These are phyloP conservation scores for Agonopterix heracliana DNA, from an alignment of 2,888 invertebrate species.

Conservation along the genomic window DNA sequence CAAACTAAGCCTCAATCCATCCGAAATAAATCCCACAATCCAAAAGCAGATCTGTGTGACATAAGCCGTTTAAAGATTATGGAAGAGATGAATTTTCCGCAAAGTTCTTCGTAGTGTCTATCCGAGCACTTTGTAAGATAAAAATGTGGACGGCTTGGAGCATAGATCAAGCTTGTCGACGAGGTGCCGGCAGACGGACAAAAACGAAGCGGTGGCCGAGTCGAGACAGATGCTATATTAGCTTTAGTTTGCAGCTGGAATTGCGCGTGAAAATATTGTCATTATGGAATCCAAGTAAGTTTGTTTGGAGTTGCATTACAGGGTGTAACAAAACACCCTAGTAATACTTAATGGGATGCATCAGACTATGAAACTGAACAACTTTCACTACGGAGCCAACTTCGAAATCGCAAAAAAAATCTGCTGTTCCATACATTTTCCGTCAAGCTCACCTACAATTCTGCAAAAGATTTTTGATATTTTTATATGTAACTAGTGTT, in stretches of 20 bases:
- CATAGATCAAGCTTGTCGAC: conserved; percentile 67
- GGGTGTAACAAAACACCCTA: too few relatives aligned
- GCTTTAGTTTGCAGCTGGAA: conserved; percentile 12
- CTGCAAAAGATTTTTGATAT: too few relatives aligned
- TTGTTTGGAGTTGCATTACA: too few relatives aligned
- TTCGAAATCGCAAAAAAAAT: too few relatives aligned
- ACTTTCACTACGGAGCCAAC: too few relatives aligned
- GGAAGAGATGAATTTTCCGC: conserved; percentile 63
- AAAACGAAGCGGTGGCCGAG: conserved; percentile 41
- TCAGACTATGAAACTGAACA: too few relatives aligned
- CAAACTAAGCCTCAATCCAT: accelerated
- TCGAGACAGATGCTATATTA: conserved; percentile 44
- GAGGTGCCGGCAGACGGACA: conserved; percentile 37
- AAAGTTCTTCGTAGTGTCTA: conserved; percentile 70
- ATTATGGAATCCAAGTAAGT: too few relatives aligned
- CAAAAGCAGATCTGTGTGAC: not conserved
- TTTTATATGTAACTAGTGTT: too few relatives aligned
- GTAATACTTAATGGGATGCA: too few relatives aligned
- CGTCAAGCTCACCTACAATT: too few relatives aligned
- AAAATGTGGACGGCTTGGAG: conserved; percentile 65
- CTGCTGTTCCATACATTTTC: too few relatives aligned
- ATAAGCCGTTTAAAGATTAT: conserved; percentile 23
- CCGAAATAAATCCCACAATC: conserved; percentile 16
- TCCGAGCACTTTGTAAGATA: conserved; percentile 74
- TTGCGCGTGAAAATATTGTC: too few relatives aligned